phyloP scores from a whole-genome alignment of 2,113 vertebrate genomes.

The Megaceryle torquata region DNA sequence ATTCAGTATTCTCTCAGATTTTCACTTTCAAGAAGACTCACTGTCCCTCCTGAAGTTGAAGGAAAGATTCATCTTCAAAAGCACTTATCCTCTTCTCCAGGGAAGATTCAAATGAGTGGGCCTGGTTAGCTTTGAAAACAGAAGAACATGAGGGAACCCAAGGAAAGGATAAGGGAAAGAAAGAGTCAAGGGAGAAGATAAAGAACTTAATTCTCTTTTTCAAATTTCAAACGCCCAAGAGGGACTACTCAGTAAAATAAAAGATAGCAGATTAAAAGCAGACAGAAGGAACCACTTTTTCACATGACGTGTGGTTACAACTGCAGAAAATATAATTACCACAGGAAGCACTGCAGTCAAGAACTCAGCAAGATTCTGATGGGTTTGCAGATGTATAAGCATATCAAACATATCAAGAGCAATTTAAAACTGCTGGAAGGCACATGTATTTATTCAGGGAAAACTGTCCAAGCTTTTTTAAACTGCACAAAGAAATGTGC shows the following conservation, averaged over 20 bases:
- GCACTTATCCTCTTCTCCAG: background rate
- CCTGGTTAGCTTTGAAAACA: slow-evolving; percentile 10
- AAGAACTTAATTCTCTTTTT: slow-evolving; percentile 16
- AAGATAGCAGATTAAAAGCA: slow-evolving; percentile 6
- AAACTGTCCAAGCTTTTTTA: slow-evolving; percentile 32
- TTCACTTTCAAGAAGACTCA: slow-evolving; percentile 4
- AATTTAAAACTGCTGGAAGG: slow-evolving; percentile 53
- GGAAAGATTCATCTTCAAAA: slow-evolving; percentile 4
- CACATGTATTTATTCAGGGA: slow-evolving; percentile 1
- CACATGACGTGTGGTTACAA: slow-evolving; percentile 1
- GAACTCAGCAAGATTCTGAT: slow-evolving; percentile 35
- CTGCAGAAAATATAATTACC: slow-evolving; percentile 24
- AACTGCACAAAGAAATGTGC: slow-evolving; percentile 19
- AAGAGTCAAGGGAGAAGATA: background rate
- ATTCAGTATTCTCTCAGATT: slow-evolving; percentile 17
- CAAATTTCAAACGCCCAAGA: slow-evolving; percentile 23
- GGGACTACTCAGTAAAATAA: background rate
- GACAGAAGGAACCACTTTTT: slow-evolving; percentile 16
- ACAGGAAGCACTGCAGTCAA: slow-evolving; percentile 25
- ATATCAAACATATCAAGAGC: slow-evolving; percentile 24
- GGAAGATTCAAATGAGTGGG: slow-evolving; percentile 3
- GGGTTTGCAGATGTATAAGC: background rate
- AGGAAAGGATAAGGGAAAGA: background rate
- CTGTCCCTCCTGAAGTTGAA: background rate
- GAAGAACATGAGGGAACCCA: background rate